Base-by-base conservation (phyloP, 1,140 invertebrate species). In the Armadillidium nasatum region DNA sequence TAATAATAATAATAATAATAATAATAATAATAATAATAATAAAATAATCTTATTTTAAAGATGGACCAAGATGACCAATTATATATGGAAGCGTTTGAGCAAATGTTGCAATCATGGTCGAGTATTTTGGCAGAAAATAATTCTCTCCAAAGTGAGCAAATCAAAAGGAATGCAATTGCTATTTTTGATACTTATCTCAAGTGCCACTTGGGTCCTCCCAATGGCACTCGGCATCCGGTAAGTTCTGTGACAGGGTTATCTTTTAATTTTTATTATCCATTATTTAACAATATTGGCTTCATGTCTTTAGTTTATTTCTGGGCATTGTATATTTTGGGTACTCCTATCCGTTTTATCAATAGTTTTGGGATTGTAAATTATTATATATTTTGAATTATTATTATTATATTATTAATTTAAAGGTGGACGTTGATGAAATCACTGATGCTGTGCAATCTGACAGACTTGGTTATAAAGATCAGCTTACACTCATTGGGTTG, bases 121-220 rank as follows among this genome's bases (percentile, higher is more conserved):
- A 87, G 87, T 44, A 85, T 93, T 77, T 83, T 91, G 10, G 87
- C 88, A 77, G 88, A 91, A 44, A 82, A 80, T 15, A 83, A 87
- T 2, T 83, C 86, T 82, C 88, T 68, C n/a, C 76, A 78, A 50
- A 81, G 76, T 71, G 46, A 71, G 15, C 75, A 81, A 73, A 75
- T 78, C 44, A 81, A 81, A 73, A 85, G 87, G 81, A 84, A 80
- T 45, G 83, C 86, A 7, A 83, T 83, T 15, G 81, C 85, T 78
- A 84, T 95, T 78, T 94, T 96, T 84, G 91, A 93, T 82, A 90
- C 88, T 10, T 95, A 94, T 83, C 82, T 96, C n/a, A 89, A 91
- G 81, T 91, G 89, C 81, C 91, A 94, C 85, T 85, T 96, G 71
- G 89, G 90, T 44, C 88, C 92, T 13, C 94, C 93, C 0, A 91